Conservation (phyloP, 2,113 vertebrate species). For the Myotis lucifugus region DNA sequence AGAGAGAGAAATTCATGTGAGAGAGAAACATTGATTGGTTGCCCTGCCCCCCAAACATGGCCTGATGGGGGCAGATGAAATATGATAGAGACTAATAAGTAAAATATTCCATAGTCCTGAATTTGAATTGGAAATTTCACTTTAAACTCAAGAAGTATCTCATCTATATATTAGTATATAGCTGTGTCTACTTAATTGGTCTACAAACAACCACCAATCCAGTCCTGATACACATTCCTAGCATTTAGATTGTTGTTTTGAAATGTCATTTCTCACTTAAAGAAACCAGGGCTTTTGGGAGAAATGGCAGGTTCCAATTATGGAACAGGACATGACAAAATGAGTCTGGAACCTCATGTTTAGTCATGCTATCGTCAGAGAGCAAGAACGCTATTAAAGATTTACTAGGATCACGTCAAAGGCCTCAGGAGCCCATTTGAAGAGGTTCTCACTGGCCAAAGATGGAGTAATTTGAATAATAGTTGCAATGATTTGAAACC, state of each 20-base stretch:
- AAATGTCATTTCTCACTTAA: conserved; percentile 16
- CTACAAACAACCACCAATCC: neutral
- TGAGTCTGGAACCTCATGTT: neutral
- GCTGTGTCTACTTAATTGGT: neutral
- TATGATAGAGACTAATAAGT: conserved; percentile 1
- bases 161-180: neutral
- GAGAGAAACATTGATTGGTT: neutral
- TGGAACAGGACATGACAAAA: neutral
- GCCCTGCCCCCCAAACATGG: too few species aligned
- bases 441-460: conserved; percentile 23
- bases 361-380: neutral
- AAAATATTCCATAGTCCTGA: neutral
- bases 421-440: neutral
- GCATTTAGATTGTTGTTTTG: neutral
- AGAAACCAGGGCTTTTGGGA: neutral
- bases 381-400: neutral
- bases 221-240: neutral
- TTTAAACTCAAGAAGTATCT: neutral
- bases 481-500: conserved; percentile 2
- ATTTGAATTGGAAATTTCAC: neutral
- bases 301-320: neutral
- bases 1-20: neutral
- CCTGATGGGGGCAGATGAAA: neutral
- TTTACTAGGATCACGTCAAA: neutral
- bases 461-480: neutral